Conservation (phyloP, 1,140 invertebrate genomes). For the honey bee (Apis mellifera) region Amel_HAv3.1 CM009939.2:7933001-7933500, state of each 20-base stretch:
- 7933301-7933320: background rate
- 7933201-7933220: background rate
- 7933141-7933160: too few relatives aligned
- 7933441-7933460: background rate
- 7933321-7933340: conserved; percentile 15
- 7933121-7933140: too few relatives aligned
- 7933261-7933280: background rate
- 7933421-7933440: background rate
- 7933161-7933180: too few relatives aligned
- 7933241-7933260: conserved; percentile 8
- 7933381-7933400: background rate
- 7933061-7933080: too few relatives aligned
- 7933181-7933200: background rate
- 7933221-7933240: too few relatives aligned
- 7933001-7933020: too few relatives aligned
- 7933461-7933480: background rate
- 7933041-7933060: too few relatives aligned
- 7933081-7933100: too few relatives aligned
- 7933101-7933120: too few relatives aligned
- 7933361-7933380: background rate
- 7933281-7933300: background rate
- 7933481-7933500: too few relatives aligned
- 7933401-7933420: background rate
- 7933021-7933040: too few relatives aligned
- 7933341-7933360: conserved; percentile 1